Base-by-base conservation (phyloP, 1,140 invertebrate genomes). In the Polypedilum pembai region DNA sequence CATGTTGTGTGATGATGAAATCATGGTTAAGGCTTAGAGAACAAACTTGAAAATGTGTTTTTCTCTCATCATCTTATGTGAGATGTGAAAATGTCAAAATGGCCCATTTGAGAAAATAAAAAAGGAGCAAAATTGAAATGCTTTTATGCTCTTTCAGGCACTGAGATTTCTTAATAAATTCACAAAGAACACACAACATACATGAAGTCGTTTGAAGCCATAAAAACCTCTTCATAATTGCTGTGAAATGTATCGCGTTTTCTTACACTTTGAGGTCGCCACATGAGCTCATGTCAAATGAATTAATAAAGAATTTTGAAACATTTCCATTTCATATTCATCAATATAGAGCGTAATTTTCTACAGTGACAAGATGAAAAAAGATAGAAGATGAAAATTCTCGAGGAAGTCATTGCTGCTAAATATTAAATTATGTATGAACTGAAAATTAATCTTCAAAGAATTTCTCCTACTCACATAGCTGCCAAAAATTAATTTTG, bases 391-490 rank as follows among this genome's bases (percentile, higher is more conserved):
- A n/a, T n/a, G n/a, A n/a, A n/a, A n/a, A n/a, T n/a, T n/a, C n/a
- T n/a, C 24, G 5, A 33, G 24, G 24, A 33, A 33, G 24, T 33
- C 24, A 33, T 33, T 33, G 5, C 24, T 33, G 24, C 24, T 33
- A 56, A n/a, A 56, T 12, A 3, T 7, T 21, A 20, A 69, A 69
- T 69, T 69, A 69, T 69, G 65, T 21, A 69, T 69, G 65, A 69
- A 15, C 45, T 15, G 45, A 56, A 56, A 56, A 56, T 56, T 56
- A 56, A 56, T 56, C 45, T 56, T 56, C 45, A 56, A 56, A 56
- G 45, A 56, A 12, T 56, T 56, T 56, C n/a, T 56, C 12, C 3
- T 33, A 33, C 24, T 33, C 24, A 33, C 24, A 33, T 33, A 3
- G 1, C n/a, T 69, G 65, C 8, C 17, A 10, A 18, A 69, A 69